Conservation (phyloP, 2,113 vertebrate genomes). For the Aramus guarauna region DNA sequence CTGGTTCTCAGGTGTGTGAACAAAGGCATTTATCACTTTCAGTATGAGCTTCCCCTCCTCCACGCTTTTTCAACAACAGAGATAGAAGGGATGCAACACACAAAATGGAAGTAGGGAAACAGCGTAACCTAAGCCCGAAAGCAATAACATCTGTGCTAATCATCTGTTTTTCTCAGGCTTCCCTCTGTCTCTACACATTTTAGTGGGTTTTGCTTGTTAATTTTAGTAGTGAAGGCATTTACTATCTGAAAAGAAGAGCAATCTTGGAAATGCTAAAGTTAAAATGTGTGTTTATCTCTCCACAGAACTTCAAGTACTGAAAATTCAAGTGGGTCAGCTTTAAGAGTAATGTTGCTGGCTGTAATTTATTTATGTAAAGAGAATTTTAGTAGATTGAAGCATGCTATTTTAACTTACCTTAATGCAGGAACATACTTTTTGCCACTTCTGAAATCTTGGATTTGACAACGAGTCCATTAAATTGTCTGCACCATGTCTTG, state of each 20-base stretch:
- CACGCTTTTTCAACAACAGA: neutral
- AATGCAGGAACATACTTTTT: neutral
- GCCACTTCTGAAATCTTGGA: neutral
- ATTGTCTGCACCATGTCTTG: neutral
- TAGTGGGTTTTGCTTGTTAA: neutral
- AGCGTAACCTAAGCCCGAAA: neutral
- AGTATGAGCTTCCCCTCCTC: neutral
- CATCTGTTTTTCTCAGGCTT: neutral
- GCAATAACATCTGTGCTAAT: neutral
- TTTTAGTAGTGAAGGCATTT: neutral
- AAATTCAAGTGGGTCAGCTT: neutral
- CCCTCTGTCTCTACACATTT: neutral
- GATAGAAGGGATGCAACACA: neutral
- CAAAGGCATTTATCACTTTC: neutral
- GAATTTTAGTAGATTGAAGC: neutral
- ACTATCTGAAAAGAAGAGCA: neutral
- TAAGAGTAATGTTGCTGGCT: neutral
- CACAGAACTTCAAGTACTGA: neutral
- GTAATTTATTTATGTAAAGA: neutral
- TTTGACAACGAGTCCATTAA: neutral
- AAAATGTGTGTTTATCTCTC: neutral
- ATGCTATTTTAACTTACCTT: neutral
- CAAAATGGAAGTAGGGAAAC: neutral
- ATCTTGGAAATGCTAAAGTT: neutral
- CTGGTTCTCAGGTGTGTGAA: neutral